Evolutionary conservation across 2,888 invertebrate species (phyloP).

Genomic region (Yponomeuta plumbellus): DNA sequence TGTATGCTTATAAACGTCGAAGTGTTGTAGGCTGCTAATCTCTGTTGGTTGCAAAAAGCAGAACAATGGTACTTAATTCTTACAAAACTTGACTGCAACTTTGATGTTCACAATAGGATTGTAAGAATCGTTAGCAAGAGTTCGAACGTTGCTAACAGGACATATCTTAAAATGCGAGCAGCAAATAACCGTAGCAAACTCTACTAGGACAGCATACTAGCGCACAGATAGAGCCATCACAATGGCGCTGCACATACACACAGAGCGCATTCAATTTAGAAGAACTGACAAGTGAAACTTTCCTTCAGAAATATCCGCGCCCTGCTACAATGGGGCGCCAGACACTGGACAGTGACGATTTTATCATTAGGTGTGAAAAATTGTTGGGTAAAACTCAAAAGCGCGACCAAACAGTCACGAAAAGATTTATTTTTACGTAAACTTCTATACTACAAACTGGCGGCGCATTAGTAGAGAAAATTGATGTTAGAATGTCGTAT

Average conservation of each 20-base stretch:
- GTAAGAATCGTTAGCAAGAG: neutral
- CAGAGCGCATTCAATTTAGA: conserved; percentile 14
- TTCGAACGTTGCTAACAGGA: too few relatives aligned
- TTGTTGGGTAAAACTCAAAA: neutral
- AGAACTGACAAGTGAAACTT: conserved; percentile 4
- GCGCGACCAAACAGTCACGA: neutral
- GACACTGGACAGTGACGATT: neutral
- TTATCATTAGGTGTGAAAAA: neutral
- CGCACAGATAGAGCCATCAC: neutral
- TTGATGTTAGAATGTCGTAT: neutral
- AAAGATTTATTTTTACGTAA: neutral
- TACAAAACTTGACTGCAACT: neutral
- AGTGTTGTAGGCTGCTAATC: too few relatives aligned
- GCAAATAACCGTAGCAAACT: too few relatives aligned
- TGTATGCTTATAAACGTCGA: too few relatives aligned
- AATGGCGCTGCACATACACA: conserved; percentile 6
- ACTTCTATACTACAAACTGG: neutral
- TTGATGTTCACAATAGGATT: neutral
- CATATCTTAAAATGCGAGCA: too few relatives aligned
- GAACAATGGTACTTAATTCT: too few relatives aligned
- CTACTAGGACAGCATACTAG: neutral
- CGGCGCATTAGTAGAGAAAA: neutral
- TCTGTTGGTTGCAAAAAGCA: too few relatives aligned
- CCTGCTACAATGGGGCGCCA: conserved; percentile 7
- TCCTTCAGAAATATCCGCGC: conserved; percentile 8